Evolutionary conservation across 1,140 invertebrate genomes (phyloP).

Genomic region (Gryon sp.): DNA sequence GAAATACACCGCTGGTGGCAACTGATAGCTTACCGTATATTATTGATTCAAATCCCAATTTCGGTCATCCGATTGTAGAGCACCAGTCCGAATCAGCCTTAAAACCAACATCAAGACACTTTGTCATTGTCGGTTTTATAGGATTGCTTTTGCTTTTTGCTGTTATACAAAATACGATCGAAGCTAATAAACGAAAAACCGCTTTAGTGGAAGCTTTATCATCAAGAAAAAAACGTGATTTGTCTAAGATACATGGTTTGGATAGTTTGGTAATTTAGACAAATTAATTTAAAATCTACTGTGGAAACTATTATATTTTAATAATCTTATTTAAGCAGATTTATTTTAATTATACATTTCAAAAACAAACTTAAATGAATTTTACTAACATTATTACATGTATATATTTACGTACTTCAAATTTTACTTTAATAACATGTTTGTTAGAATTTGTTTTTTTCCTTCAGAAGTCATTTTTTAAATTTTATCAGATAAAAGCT

Average conservation of each 20-base stretch:
- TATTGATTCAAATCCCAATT: slow-evolving; percentile 45
- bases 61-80: slow-evolving; percentile 27
- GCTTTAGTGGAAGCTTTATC: slow-evolving; percentile 68
- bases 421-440: too few relatives aligned
- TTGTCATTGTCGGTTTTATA: slow-evolving; percentile 76
- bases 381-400: too few relatives aligned
- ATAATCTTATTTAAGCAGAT: too few relatives aligned
- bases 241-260: slow-evolving; percentile 53
- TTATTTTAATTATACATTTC: neutral
- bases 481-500: neutral
- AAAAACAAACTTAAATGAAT: neutral
- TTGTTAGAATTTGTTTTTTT: too few relatives aligned
- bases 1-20: slow-evolving; percentile 28
- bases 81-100: slow-evolving; percentile 65
- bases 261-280: slow-evolving; percentile 66
- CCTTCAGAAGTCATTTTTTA: neutral
- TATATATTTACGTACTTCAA: too few relatives aligned
- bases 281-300: neutral
- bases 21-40: slow-evolving; percentile 42
- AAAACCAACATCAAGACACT: slow-evolving; percentile 71
- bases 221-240: slow-evolving; percentile 69
- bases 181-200: slow-evolving; percentile 70
- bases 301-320: too few relatives aligned
- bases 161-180: slow-evolving; percentile 75
- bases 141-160: slow-evolving; percentile 75